Base-by-base conservation (phyloP, 2,888 invertebrate species). In the Temnothorax rugatulus region DNA sequence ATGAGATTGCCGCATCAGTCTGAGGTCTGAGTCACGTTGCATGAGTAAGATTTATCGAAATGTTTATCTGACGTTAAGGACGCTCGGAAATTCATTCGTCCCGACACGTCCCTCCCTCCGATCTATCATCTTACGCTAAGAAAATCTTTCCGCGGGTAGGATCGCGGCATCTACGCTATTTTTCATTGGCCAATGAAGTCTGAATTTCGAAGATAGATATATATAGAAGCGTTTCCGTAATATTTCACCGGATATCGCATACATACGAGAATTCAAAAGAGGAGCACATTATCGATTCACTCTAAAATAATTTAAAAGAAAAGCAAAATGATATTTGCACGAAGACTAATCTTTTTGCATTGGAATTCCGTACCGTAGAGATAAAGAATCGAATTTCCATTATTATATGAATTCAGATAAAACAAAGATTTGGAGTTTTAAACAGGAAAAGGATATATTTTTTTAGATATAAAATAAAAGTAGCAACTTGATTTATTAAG, bases 141-240 rank as follows among this genome's bases (percentile, higher is more conserved):
- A 59, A 71, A 81, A 81, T 81, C 79, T 81, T 81, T 71, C 73
- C 34, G 21, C 57, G 47, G 59, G 34, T 38, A 44, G 25, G 79
- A 79, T 79, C 79, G 34, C 57, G 71, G 71, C 34, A 63, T 44
- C 59, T 71, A 71, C 38, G 29, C 47, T 81, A 81, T 81, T 81
- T 81, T 71, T 81, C 79, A 81, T 59, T 59, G 59, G 73, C 59
- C 79, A 81, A 81, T 81, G 59, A 79, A 81, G 79, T 81, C 79
- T 59, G 73, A 73, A 81, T 81, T 15, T 38, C n/a, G 54, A 71
- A 71, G 79, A 59, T 81, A 71, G 59, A 61, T 47, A 29, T 29
- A 29, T 29, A 71, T 81, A 47, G 44, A 81, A 9, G 21, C 29
- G 79, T 71, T 69, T 7, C 9, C 15, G 34, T 38, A 71, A 81